These are phyloP conservation scores for Marasmarcha lunaedactyla DNA, from an alignment of 2,888 invertebrate genomes.

Conservation along the genomic window DNA sequence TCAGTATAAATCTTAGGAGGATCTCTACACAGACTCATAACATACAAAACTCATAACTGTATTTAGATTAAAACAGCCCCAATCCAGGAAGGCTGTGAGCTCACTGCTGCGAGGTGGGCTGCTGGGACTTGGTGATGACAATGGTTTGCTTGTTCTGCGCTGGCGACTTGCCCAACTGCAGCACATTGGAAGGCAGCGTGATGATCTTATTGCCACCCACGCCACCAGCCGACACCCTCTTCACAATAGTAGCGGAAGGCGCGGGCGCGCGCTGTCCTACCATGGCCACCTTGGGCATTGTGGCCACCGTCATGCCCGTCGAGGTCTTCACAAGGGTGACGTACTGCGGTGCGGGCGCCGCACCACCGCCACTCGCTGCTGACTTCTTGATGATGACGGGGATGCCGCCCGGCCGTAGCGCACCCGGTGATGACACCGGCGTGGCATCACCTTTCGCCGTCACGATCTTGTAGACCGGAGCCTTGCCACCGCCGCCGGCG, in stretches of 20 bases:
- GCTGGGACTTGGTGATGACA: slow-evolving; percentile 70
- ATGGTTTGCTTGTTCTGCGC: slow-evolving; percentile 73
- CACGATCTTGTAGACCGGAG: slow-evolving; percentile 62
- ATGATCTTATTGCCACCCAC: slow-evolving; percentile 72
- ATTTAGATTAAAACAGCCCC: slow-evolving; percentile 55
- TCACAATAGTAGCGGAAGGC: slow-evolving; percentile 73
- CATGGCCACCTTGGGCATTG: slow-evolving; percentile 68
- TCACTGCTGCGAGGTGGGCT: slow-evolving; percentile 48
- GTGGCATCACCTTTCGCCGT: slow-evolving; percentile 53
- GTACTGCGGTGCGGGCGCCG: slow-evolving; percentile 64
- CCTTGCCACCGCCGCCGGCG: slow-evolving; percentile 47
- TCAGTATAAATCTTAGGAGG: too few species aligned
- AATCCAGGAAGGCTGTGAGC: slow-evolving; percentile 23
- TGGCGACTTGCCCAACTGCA: slow-evolving; percentile 82
- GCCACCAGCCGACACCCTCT: slow-evolving; percentile 71
- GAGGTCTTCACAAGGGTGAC: slow-evolving; percentile 95
- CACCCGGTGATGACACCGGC: slow-evolving; percentile 30
- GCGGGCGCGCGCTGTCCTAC: slow-evolving; percentile 36
- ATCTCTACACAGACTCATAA: slow-evolving; percentile 58
- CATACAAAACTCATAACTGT: slow-evolving; percentile 54
- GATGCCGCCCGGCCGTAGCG: slow-evolving; percentile 71
- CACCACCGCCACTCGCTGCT: slow-evolving; percentile 66
- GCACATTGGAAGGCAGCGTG: slow-evolving; percentile 83
- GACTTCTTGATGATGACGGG: slow-evolving; percentile 80
- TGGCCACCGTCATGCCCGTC: slow-evolving; percentile 90